Evolutionary conservation across 2,888 invertebrate genomes (phyloP).

Genomic region (Cremastinae sp.): DNA sequence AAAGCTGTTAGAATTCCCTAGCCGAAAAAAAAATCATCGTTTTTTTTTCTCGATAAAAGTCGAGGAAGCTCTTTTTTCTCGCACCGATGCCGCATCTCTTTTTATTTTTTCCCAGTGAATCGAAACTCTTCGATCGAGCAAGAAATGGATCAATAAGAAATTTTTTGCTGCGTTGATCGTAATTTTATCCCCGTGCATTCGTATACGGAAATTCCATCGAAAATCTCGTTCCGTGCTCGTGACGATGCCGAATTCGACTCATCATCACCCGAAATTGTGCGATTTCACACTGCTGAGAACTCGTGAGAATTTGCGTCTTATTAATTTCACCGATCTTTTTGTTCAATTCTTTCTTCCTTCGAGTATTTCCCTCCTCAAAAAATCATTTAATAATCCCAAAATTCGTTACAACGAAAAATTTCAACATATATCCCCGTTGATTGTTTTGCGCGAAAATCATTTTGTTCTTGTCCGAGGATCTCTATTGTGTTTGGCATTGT

Average conservation of each 20-base stretch:
- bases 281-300: too few relatives aligned
- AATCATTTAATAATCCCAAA: slow-evolving; percentile 11
- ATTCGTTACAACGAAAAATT: too few relatives aligned
- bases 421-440: too few relatives aligned
- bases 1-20: slow-evolving; percentile 65
- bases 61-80: slow-evolving; percentile 16
- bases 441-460: slow-evolving; percentile 17
- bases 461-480: slow-evolving; percentile 43
- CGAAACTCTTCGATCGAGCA: slow-evolving; percentile 55
- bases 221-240: slow-evolving; percentile 53
- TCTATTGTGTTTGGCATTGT: slow-evolving; percentile 64
- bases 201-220: slow-evolving; percentile 36
- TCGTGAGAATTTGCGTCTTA: too few relatives aligned
- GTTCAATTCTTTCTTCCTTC: background rate
- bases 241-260: slow-evolving; percentile 50
- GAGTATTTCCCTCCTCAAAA: slow-evolving; percentile 7
- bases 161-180: slow-evolving; percentile 69
- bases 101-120: slow-evolving; percentile 65
- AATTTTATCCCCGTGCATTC: slow-evolving; percentile 71
- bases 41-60: slow-evolving; percentile 60
- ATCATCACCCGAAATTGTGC: background rate
- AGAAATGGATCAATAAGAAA: background rate
- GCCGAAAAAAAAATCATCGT: slow-evolving; percentile 65
- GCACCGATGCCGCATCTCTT: slow-evolving; percentile 38
- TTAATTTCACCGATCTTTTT: slow-evolving; percentile 3